Evolutionary conservation across 1,140 invertebrate genomes (phyloP).

Genomic region (Galendromus occidentalis): DNA sequence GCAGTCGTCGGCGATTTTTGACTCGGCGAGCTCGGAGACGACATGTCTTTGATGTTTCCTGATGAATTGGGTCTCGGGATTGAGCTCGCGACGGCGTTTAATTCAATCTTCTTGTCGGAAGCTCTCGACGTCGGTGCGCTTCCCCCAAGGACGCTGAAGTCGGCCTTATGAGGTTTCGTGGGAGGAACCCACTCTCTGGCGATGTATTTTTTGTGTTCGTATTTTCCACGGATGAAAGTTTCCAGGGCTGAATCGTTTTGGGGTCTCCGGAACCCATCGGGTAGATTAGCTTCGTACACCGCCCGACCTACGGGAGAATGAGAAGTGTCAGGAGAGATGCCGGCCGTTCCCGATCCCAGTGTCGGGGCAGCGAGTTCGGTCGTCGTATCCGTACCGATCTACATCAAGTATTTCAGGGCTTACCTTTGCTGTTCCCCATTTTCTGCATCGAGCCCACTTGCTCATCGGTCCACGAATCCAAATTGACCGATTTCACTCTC

Average conservation of each 20-base stretch:
- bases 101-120: not conserved
- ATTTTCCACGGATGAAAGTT: constrained; percentile 86
- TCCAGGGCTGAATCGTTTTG: constrained; percentile 84
- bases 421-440: constrained; percentile 70
- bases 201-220: constrained; percentile 94
- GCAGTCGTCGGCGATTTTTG: not conserved
- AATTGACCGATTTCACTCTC: constrained; percentile 88
- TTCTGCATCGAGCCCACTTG: constrained; percentile 88
- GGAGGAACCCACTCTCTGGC: constrained; percentile 86
- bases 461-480: constrained; percentile 94
- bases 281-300: constrained; percentile 90
- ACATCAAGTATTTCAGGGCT: not conserved
- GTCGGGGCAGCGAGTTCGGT: not conserved
- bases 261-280: constrained; percentile 77
- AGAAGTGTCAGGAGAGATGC: too few relatives aligned
- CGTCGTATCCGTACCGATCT: not conserved
- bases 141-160: constrained; percentile 10
- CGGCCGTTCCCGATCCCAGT: too few relatives aligned
- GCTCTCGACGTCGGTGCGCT: not conserved
- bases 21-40: not conserved
- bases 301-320: constrained; percentile 47
- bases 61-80: not conserved
- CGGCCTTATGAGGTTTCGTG: constrained; percentile 43
- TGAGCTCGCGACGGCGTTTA: not conserved
- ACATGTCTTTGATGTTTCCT: not conserved